These are phyloP conservation scores for Acrobasis consociella DNA, from an alignment of 2,888 invertebrate species.

Conservation along the genomic window DNA sequence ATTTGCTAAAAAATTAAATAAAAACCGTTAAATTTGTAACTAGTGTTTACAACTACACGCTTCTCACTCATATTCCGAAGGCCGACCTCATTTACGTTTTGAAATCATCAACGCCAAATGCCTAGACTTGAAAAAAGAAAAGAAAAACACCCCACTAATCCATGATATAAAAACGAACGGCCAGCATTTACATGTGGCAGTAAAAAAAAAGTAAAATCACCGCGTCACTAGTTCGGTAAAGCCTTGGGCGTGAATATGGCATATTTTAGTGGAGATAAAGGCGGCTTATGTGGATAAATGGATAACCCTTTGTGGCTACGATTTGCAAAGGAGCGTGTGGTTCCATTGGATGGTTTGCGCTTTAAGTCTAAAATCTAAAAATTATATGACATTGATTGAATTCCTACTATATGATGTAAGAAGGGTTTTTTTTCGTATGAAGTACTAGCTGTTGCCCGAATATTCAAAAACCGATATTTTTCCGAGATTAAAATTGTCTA, in stretches of 20 bases:
- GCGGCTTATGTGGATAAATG: slow-evolving; percentile 42
- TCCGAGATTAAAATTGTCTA: too few relatives aligned
- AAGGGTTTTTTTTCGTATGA: too few relatives aligned
- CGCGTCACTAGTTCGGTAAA: slow-evolving; percentile 15
- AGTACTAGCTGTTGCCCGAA: too few relatives aligned
- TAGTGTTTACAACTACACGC: too few relatives aligned
- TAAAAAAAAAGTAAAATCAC: slow-evolving; percentile 19
- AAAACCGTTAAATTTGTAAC: too few relatives aligned
- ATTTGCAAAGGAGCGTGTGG: slow-evolving; percentile 38
- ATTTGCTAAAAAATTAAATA: too few relatives aligned
- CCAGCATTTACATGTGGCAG: slow-evolving; percentile 26
- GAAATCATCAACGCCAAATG: background rate
- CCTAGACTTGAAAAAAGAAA: background rate
- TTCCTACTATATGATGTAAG: too few relatives aligned
- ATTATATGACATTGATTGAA: too few relatives aligned
- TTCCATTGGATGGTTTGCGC: slow-evolving; percentile 41
- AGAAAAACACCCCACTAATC: slow-evolving; percentile 39
- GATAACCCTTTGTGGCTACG: slow-evolving; percentile 45
- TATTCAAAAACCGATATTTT: too few relatives aligned
- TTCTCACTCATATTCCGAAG: too few relatives aligned
- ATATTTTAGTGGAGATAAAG: slow-evolving; percentile 53
- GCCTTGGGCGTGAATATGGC: slow-evolving; percentile 45
- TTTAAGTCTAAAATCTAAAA: background rate
- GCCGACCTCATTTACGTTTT: too few relatives aligned
- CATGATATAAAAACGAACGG: slow-evolving; percentile 63